These are phyloP conservation scores for Cnemophilus loriae DNA, from an alignment of 2,113 vertebrate species.

Conservation along the genomic window DNA sequence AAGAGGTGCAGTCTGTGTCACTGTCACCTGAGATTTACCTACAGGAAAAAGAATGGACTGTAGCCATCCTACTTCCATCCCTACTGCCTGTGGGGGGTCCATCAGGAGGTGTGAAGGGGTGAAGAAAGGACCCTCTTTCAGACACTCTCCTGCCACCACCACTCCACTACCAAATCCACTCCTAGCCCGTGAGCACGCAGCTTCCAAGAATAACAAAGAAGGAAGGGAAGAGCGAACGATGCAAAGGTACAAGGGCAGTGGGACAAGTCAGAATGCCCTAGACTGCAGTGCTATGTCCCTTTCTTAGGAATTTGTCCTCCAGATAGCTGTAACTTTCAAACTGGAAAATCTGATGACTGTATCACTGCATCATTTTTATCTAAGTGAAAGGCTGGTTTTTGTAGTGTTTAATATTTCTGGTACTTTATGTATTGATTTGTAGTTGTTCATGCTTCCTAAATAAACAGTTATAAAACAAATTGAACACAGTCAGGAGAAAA, in stretches of 20 bases:
- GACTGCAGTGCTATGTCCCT: not conserved
- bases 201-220: not conserved
- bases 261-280: not conserved
- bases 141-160: not conserved
- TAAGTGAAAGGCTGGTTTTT: not conserved
- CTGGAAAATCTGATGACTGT: constrained; percentile 15
- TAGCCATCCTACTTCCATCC: not conserved
- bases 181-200: not conserved
- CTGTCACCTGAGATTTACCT: not conserved
- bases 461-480: constrained; percentile 38
- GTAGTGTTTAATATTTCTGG: constrained; percentile 41
- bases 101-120: not conserved
- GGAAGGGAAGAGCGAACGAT: not conserved
- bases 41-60: not conserved
- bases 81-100: not conserved
- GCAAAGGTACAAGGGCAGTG: not conserved
- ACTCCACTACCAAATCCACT: not conserved
- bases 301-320: constrained; percentile 8
- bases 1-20: not conserved
- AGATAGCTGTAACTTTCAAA: not conserved
- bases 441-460: constrained; percentile 42
- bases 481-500: constrained; percentile 33
- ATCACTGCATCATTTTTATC: not conserved
- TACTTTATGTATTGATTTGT: constrained; percentile 47
- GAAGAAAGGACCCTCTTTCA: not conserved